Evolutionary conservation across 2,888 invertebrate genomes (phyloP), one percentile per base, ranked within the genome.

Genomic region (Ornithoptera alexandrae): DNA sequence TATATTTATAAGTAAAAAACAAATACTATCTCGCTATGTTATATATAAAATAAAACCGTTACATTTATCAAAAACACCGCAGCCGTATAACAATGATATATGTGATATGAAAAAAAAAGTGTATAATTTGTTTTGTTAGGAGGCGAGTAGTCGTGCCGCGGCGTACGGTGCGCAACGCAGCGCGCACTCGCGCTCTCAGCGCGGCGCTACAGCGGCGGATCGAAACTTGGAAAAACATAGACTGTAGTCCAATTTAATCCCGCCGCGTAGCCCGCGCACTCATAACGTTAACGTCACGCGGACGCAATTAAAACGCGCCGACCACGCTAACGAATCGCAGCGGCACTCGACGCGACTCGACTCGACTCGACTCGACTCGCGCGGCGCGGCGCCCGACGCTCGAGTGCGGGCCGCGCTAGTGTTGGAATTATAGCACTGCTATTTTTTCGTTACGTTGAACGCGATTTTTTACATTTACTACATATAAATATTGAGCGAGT

Each of bases 251-350:
- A 66, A 70, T 66, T 70, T 70, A 66, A 62, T 46, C 61, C 62
- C 60, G 60, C 65, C 56, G 56, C 62, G 46, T 24, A 62, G 58
- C 46, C 4, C 62, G 62, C 59, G 62, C 42, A 63, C 68, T 68
- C 68, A 24, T 50, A 62, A 63, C 63, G 46, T 70, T 70, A 66
- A 66, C 62, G 70, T 66, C 36, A 71, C 71, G 50, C 71, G 68
- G 71, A 65, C 71, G 71, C 71, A 71, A 71, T 71, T 71, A 71
- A 68, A 68, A 68, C 68, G 71, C 68, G 65, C 68, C 71, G 67
- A 56, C 67, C 70, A 64, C 67, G 71, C 59, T 71, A 71, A 71
- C 71, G 71, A 71, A 71, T 71, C 71, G 71, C 71, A 61, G 60
- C 70, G 70, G 60, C 71, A 62, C 69, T 65, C 65, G 22, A 22